These are phyloP conservation scores for Caenorhabditis panamensis DNA, from an alignment of 2,888 invertebrate genomes.

Conservation along the genomic window DNA sequence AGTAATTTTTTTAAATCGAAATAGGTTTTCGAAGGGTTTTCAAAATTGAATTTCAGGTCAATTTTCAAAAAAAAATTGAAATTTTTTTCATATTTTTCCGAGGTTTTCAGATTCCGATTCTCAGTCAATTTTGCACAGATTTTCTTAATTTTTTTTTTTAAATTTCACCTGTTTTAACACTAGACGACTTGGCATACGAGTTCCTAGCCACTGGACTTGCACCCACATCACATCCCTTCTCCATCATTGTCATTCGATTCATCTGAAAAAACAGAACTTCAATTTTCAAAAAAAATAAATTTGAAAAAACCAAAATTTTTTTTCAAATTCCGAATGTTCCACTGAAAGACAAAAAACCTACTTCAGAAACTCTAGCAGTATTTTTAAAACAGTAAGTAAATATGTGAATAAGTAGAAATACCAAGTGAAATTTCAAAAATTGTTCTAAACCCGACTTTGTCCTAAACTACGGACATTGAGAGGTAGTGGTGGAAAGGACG, in stretches of 20 bases:
- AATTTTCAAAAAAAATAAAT: conserved; percentile 10
- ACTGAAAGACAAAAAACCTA: not conserved
- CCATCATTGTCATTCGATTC: conserved; percentile 60
- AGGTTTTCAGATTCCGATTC: too few relatives aligned
- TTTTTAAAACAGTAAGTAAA: not conserved
- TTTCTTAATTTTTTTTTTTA: too few relatives aligned
- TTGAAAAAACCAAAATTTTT: conserved; percentile 9
- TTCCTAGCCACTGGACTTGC: conserved; percentile 18
- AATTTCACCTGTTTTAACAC: conserved; percentile 20
- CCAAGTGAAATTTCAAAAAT: too few relatives aligned
- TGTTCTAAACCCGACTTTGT: too few relatives aligned
- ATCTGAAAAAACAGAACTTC: conserved; percentile 36
- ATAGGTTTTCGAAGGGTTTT: too few relatives aligned
- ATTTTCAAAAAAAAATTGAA: not conserved
- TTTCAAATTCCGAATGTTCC: not conserved
- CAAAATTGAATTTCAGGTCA: not conserved
- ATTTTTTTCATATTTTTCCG: not conserved
- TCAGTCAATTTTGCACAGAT: too few relatives aligned
- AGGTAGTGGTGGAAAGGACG: too few relatives aligned
- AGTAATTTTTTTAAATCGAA: too few relatives aligned
- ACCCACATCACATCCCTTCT: conserved; percentile 51
- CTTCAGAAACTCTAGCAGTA: not conserved
- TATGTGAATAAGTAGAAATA: not conserved
- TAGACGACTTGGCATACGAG: conserved; percentile 34
- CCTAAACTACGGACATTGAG: conserved; percentile 47